Evolutionary conservation across 2,113 vertebrate genomes (phyloP).

Genomic region (Chlorodrepanis virens): DNA sequence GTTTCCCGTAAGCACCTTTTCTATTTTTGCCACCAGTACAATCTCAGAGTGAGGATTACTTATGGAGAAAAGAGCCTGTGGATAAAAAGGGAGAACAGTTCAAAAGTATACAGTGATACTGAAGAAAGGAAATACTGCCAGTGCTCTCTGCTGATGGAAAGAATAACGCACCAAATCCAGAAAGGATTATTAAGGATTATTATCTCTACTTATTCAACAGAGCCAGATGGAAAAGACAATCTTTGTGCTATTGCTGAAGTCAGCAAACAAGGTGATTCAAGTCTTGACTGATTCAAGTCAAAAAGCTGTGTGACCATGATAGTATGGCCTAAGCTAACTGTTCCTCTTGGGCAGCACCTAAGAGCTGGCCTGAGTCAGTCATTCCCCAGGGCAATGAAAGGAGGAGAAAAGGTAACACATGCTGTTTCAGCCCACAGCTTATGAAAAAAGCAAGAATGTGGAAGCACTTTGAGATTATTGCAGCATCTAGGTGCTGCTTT

Average conservation of each 20-base stretch:
- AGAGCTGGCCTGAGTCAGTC: background rate
- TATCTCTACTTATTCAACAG: background rate
- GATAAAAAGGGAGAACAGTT: background rate
- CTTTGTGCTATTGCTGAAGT: background rate
- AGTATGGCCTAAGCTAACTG: background rate
- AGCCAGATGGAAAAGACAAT: background rate
- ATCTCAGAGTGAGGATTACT: conserved; percentile 93
- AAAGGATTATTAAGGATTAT: background rate
- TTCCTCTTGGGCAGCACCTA: background rate
- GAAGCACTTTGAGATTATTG: background rate
- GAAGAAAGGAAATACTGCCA: background rate
- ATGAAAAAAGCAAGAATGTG: background rate
- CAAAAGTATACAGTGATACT: background rate
- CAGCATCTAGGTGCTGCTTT: background rate
- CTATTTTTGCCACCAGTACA: conserved; percentile 91
- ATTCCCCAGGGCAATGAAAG: background rate
- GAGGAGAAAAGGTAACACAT: background rate
- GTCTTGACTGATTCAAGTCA: background rate
- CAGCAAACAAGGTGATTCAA: background rate
- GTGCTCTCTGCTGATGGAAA: background rate
- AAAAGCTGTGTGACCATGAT: background rate
- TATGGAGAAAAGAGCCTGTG: conserved; percentile 92
- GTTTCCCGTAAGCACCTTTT: conserved; percentile 95
- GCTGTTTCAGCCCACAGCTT: background rate
- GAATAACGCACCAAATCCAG: background rate